phyloP scores from a whole-genome alignment of 2,888 invertebrate species.

The Trichopria drosophilae region DNA sequence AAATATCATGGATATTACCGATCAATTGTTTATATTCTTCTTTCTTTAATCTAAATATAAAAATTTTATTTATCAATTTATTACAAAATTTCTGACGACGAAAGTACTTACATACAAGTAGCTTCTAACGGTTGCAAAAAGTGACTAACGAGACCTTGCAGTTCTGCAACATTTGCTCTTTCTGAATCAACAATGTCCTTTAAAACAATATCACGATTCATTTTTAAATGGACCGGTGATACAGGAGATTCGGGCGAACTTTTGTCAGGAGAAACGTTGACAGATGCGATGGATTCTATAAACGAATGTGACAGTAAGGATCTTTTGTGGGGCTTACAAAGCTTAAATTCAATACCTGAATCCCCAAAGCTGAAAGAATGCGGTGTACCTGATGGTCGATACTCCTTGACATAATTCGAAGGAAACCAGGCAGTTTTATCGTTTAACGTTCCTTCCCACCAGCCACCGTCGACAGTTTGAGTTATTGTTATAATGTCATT shows the following conservation, averaged over 20 bases:
- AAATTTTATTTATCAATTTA: conserved; percentile 15
- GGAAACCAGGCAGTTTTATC: conserved; percentile 99
- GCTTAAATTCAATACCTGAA: conserved; percentile 31
- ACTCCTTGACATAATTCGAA: conserved; percentile 93
- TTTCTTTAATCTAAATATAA: conserved; percentile 70
- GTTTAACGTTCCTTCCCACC: conserved; percentile 98
- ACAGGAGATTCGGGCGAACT: conserved; percentile 58
- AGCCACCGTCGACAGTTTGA: conserved; percentile 93
- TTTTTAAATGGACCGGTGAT: conserved; percentile 62
- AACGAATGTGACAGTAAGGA: too few species aligned
- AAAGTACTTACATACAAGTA: conserved; percentile 77
- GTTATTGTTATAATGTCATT: conserved; percentile 96
- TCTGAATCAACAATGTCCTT: conserved; percentile 92
- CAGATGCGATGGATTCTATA: too few species aligned
- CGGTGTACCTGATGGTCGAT: conserved; percentile 66
- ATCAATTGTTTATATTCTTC: conserved; percentile 86
- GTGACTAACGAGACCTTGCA: conserved; percentile 81
- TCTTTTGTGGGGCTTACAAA: too few species aligned
- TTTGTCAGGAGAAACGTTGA: conserved; percentile 71
- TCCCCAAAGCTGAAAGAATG: conserved; percentile 30
- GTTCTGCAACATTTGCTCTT: conserved; percentile 84
- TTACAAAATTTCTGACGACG: conserved; percentile 6
- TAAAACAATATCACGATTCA: conserved; percentile 82
- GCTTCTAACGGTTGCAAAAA: conserved; percentile 86
- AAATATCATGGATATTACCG: conserved; percentile 86